phyloP scores from a whole-genome alignment of 2,113 vertebrate genomes.

The Cromileptes altivelis region DNA sequence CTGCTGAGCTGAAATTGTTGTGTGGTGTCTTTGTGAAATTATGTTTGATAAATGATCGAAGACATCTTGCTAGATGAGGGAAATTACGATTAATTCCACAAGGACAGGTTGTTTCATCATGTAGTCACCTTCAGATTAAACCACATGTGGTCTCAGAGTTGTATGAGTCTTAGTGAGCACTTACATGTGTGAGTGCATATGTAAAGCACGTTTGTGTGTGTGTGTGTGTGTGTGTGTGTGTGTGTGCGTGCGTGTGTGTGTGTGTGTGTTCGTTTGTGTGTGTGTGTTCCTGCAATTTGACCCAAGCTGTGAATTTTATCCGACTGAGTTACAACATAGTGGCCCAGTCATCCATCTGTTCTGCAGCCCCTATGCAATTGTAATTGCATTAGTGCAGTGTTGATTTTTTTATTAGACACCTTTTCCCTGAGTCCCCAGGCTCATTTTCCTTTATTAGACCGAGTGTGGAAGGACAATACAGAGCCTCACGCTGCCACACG shows the following conservation, averaged over 20 bases:
- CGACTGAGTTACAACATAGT: constrained; percentile 33
- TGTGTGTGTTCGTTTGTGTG: not conserved
- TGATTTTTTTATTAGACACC: constrained; percentile 74
- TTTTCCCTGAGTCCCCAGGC: constrained; percentile 69
- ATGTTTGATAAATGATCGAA: constrained; percentile 43
- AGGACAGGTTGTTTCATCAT: constrained; percentile 42
- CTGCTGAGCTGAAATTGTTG: constrained; percentile 1
- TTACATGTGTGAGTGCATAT: not conserved
- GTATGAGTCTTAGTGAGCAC: not conserved
- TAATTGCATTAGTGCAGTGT: constrained; percentile 75
- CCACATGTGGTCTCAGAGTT: not conserved
- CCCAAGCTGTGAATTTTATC: constrained; percentile 36
- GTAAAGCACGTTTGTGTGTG: constrained; percentile 3
- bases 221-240: no score
- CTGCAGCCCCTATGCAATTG: constrained; percentile 42
- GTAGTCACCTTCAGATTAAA: constrained; percentile 6
- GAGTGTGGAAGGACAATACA: constrained; percentile 61
- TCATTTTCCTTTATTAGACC: constrained; percentile 76
- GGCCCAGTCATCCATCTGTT: constrained; percentile 56
- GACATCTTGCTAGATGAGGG: not conserved
- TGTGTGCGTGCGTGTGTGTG: no score
- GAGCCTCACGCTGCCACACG: constrained; percentile 2
- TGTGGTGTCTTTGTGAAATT: constrained; percentile 7
- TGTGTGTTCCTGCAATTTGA: constrained; percentile 19
- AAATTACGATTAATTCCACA: constrained; percentile 6